Evolutionary conservation across 2,888 invertebrate species (phyloP), one percentile per base, ranked within the genome.

Genomic region (Papilio protenor): DNA sequence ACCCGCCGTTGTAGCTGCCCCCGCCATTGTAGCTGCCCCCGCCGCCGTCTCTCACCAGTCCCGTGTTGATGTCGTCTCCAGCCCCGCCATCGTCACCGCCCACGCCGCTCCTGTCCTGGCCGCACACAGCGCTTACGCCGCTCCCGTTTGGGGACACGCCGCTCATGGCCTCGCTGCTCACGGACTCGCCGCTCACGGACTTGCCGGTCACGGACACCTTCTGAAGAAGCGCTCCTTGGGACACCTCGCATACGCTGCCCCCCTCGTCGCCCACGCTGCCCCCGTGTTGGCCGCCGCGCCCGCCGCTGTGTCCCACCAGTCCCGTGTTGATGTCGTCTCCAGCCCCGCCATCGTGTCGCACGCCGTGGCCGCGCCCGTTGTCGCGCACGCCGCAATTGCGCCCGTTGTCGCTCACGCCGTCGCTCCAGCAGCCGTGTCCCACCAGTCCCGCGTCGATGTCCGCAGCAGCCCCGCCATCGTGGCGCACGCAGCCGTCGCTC

Each of bases 361-460:
- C 66, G 78, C 82, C 49, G 79, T 82, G 59, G 82, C 81, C 75
- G 81, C 82, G 6, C 81, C 90, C 61, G 87, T 90, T 27, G 86
- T 88, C 75, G 85, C 89, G 10, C 87, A 88, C 84, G 85, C 88
- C 73, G 86, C 86, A 23, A 82, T 85, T 69, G 84, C 86, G 12
- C 86, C 88, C 80, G 47, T 59, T 2, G 45, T 70, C n/a, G 84
- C 91, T 45, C 86, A 89, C 79, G 86, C 88, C 61, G 80, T 87
- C 57, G 57, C 80, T 1, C 77, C 81, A 71, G 79, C 81, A 61
- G 89, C 90, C 77, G 89, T 90, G n/a, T 94, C 92, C 16, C 92
- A 92, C 83, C 89, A 87, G 81, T 89, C 88, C 79, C 90, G 95
- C 71, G 88, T 90, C 75, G 89, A 90, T 73, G 86, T 87, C 79